A percentile compares a stretch with the other conserved stretches of the same genome.
These are phyloP conservation scores for Eciton burchellii DNA, from an alignment of 1,140 invertebrate species.

Conservation along the genomic window DNA sequence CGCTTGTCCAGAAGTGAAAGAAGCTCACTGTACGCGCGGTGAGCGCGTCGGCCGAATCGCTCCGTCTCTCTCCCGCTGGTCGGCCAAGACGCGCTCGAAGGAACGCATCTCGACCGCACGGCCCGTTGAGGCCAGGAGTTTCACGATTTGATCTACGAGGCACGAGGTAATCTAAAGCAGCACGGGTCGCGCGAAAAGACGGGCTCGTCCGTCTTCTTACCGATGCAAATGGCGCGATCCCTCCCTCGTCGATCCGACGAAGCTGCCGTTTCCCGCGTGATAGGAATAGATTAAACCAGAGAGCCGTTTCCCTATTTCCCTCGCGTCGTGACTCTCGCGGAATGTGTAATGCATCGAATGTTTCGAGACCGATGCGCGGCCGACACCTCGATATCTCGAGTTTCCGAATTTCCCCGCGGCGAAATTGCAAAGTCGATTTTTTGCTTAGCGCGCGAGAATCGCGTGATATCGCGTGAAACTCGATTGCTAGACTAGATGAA, in stretches of 20 bases:
- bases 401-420: neutral
- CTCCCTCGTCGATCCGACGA: conserved; percentile 22
- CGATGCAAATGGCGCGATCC: conserved; percentile 52
- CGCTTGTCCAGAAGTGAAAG: conserved; percentile 53
- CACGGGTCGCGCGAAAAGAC: conserved; percentile 20
- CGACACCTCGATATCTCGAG: neutral
- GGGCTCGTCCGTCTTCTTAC: conserved; percentile 49
- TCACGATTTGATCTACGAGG: conserved; percentile 58
- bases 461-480: neutral
- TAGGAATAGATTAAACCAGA: conserved; percentile 30
- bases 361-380: neutral
- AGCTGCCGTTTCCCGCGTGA: conserved; percentile 19
- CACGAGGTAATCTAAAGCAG: conserved; percentile 42
- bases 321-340: neutral
- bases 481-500: too few relatives aligned
- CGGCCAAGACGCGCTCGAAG: conserved; percentile 9
- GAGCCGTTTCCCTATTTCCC: neutral
- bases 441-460: neutral
- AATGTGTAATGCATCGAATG: neutral
- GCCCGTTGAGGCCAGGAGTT: conserved; percentile 41
- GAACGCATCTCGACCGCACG: conserved; percentile 43
- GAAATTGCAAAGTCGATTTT: neutral
- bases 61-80: conserved; percentile 37
- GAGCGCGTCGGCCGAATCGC: neutral
- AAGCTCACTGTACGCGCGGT: conserved; percentile 39